These are phyloP conservation scores for Drosophila buzzatii DNA, from an alignment of 2,888 invertebrate genomes.

Conservation along the genomic window DNA sequence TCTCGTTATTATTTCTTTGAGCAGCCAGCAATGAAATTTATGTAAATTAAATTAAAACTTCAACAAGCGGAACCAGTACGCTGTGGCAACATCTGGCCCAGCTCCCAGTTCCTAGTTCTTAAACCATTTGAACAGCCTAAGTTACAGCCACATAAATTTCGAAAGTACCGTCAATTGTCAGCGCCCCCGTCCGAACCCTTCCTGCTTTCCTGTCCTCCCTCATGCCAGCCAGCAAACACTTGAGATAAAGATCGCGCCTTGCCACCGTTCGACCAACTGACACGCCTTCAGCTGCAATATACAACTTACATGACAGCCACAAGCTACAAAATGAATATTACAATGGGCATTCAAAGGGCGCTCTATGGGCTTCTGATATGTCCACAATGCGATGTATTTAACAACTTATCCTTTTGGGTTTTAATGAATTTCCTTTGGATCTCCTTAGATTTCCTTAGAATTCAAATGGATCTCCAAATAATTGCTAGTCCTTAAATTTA, in stretches of 20 bases:
- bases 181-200: slow-evolving; percentile 53
- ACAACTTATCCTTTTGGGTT: not conserved
- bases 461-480: not conserved
- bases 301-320: slow-evolving; percentile 2
- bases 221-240: slow-evolving; percentile 31
- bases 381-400: not conserved
- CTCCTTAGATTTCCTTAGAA: not conserved
- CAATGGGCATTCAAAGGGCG: not conserved
- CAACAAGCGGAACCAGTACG: slow-evolving; percentile 77
- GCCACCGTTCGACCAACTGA: slow-evolving; percentile 38
- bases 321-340: not conserved
- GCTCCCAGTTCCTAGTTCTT: slow-evolving; percentile 2
- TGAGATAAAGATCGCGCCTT: slow-evolving; percentile 47
- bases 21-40: slow-evolving; percentile 79
- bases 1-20: slow-evolving; percentile 14
- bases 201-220: not conserved
- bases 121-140: slow-evolving; percentile 6
- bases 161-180: slow-evolving; percentile 60
- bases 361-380: not conserved
- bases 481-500: not conserved
- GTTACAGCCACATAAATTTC: slow-evolving; percentile 67
- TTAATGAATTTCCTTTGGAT: not conserved
- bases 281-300: slow-evolving; percentile 24
- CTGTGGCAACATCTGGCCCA: slow-evolving; percentile 59
- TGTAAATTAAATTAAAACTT: slow-evolving; percentile 81